Evolutionary conservation across 2,797 vertebrate species (phyloP).

Genomic region (Heteromormyrus szaboi): DNA sequence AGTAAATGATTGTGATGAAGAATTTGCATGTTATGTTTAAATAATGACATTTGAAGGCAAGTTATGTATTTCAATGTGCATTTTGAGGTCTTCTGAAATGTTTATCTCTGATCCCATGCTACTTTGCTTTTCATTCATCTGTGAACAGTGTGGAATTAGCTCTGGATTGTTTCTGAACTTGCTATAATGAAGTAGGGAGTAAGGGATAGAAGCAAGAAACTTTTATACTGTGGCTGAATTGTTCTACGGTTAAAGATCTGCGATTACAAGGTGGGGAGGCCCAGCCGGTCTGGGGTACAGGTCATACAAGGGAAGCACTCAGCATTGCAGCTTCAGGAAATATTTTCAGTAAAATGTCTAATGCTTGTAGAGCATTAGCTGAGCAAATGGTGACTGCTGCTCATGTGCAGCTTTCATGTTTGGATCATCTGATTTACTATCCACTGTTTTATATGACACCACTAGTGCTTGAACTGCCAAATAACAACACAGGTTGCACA

Average conservation of each 20-base stretch:
- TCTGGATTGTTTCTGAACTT: conserved; percentile 17
- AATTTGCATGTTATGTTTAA: background rate
- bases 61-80: background rate
- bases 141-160: conserved; percentile 44
- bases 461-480: background rate
- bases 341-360: conserved; percentile 47
- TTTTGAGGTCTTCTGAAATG: background rate
- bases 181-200: background rate
- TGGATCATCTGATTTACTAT: background rate
- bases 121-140: background rate
- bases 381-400: background rate
- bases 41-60: background rate
- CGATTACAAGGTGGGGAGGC: conserved; percentile 61
- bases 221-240: conserved; percentile 54
- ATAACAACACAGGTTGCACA: background rate
- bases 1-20: background rate
- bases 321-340: conserved; percentile 52
- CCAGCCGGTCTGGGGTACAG: conserved; percentile 52
- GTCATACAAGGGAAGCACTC: conserved; percentile 49
- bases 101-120: background rate
- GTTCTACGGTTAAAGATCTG: conserved; percentile 60
- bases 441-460: background rate
- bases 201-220: conserved; percentile 28
- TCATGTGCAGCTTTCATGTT: background rate
- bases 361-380: conserved; percentile 31